Base-by-base conservation (phyloP, 2,797 vertebrate species). In the Pangasius krempfi region DNA sequence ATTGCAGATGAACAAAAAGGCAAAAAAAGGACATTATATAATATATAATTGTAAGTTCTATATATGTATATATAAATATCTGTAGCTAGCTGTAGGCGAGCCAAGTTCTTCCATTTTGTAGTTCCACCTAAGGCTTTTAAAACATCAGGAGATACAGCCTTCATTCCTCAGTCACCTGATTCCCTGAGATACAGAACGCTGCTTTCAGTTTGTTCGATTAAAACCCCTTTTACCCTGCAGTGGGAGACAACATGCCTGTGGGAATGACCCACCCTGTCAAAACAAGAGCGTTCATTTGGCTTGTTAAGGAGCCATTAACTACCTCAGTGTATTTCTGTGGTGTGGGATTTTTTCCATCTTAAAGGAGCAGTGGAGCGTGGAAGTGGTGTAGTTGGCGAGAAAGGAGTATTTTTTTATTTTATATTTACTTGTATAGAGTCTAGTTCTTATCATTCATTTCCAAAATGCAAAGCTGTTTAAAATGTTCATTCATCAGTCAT, bases 161-260 rank as follows among this genome's bases (percentile, higher is more conserved):
- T 96, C 95, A 93, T 95, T 96, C 93, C 94, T 95, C 97, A 97
- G 96, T 98, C 96, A 93, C 92, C 97, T 95, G 96, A 96, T 98
- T 99, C 98, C 98, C 98, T 99, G 99, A 99, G 98, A 98, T 97
- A 97, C 97, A 97, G 97, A 97, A 97, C 95, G 94, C 97, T 95
- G 96, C 94, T 93, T 95, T 95, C 94, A 95, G 93, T 94, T 94
- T 89, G 91, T 94, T 94, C 92, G 86, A 95, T 90, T 81, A 85
- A 88, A 94, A 94, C 93, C 91, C 92, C 90, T 86, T 64, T 91
- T 81, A 90, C 62, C 54, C 86, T 70, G 76, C 88, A 54, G 75
- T 14, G 62, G 44, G 30, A 68, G 83, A 60, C 50, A 58, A 56
- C 64, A 64, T 78, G 79, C 84, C 68, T 33, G 66, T 72, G 85